These are phyloP conservation scores for Catocala sponsa DNA, from an alignment of 2,888 invertebrate species.

Conservation along the genomic window DNA sequence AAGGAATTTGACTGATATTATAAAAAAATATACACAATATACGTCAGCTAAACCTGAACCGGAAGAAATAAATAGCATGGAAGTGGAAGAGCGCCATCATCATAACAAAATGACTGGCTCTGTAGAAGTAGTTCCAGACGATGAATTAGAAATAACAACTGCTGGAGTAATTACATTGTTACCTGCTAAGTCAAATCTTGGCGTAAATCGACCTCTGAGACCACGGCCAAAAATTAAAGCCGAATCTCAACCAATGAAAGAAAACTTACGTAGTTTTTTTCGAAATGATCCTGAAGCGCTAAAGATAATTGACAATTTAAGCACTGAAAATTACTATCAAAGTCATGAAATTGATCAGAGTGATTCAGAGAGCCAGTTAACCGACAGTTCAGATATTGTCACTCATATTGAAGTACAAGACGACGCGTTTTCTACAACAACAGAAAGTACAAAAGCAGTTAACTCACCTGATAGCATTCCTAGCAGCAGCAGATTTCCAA, in stretches of 20 bases:
- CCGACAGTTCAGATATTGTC: conserved; percentile 60
- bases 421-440: conserved; percentile 53
- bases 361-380: conserved; percentile 28
- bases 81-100: conserved; percentile 65
- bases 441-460: conserved; percentile 59
- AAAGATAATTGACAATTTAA: conserved; percentile 64
- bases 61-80: conserved; percentile 48
- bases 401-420: conserved; percentile 54
- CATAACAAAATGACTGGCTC: conserved; percentile 76
- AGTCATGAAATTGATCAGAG: conserved; percentile 54
- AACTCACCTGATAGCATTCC: conserved; percentile 49
- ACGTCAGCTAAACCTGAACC: conserved; percentile 47
- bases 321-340: conserved; percentile 66
- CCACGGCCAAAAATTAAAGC: conserved; percentile 87
- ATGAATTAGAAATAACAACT: conserved; percentile 77
- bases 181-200: conserved; percentile 94
- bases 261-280: conserved; percentile 74
- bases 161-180: conserved; percentile 88
- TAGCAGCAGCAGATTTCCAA: conserved; percentile 72
- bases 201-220: conserved; percentile 91
- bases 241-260: conserved; percentile 68
- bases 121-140: conserved; percentile 81
- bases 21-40: conserved; percentile 89
- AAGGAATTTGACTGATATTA: conserved; percentile 90
- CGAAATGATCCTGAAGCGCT: conserved; percentile 63